Evolutionary conservation across 2,888 invertebrate species (phyloP).

Genomic region (Acleris laterana): DNA sequence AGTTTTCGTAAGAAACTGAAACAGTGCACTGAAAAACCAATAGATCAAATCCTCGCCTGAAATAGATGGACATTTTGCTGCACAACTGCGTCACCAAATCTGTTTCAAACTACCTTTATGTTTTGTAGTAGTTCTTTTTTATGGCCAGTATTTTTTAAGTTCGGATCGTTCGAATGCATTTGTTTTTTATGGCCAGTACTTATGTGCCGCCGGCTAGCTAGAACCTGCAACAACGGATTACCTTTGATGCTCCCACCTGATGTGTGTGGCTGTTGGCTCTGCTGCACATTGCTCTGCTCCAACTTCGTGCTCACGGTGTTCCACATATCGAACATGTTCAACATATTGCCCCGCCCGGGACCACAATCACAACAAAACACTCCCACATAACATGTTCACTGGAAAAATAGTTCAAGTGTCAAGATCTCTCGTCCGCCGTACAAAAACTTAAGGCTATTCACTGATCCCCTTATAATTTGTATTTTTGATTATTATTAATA

Average conservation of each 20-base stretch:
- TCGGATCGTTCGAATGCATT: not conserved
- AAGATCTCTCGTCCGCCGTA: conserved; percentile 76
- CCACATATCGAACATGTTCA: conserved; percentile 93
- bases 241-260: conserved; percentile 94
- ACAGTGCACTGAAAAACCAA: too few species aligned
- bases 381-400: conserved; percentile 55
- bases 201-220: conserved; percentile 9
- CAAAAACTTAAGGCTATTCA: conserved; percentile 77
- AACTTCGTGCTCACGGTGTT: conserved; percentile 90
- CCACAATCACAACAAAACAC: conserved; percentile 49
- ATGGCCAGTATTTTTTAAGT: not conserved
- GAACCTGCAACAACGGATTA: conserved; percentile 78
- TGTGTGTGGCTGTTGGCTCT: conserved; percentile 89
- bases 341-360: conserved; percentile 68
- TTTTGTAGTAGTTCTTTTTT: not conserved
- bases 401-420: conserved; percentile 58
- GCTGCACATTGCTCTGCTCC: conserved; percentile 87
- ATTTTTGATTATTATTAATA: conserved; percentile 59
- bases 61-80: too few species aligned
- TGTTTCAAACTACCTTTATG: too few species aligned
- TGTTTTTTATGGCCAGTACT: not conserved
- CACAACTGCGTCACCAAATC: too few species aligned
- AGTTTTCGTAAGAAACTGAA: too few species aligned
- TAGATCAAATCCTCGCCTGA: too few species aligned
- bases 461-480: conserved; percentile 79